Evolutionary conservation across 2,113 vertebrate genomes (phyloP), one percentile per base, ranked within the genome.

Genomic region (Ceyx margarethae): DNA sequence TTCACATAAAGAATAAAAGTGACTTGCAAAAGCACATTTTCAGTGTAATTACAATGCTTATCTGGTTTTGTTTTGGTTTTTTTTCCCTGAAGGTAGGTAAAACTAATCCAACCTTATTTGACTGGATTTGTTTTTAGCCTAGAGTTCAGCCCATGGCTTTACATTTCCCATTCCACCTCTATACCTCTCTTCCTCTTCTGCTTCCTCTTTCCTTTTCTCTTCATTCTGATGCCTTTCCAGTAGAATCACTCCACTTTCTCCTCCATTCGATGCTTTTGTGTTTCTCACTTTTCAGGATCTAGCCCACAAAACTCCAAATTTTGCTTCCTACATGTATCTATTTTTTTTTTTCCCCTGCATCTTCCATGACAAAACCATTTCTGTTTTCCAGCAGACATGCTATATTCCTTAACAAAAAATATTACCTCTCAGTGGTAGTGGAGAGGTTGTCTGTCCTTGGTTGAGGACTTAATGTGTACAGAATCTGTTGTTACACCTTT

Each of bases 11-110:
- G 67, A 87, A 73, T 76, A 71, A 66, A 80, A 92, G 23, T 85
- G 21, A 76, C 43, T 91, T 2, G 31, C 56, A 79, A 91, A 89
- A 83, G n/a, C 37, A 12, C 85, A 90, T 73, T 95, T 95, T 87
- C 72, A 64, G 15, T 64, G 23, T 81, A 95, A 95, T 88, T 80
- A 62, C 51, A 64, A 91, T 80, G 14, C 10, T 90, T 90, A 22
- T 76, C 56, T 22, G 64, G 18, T 45, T 45, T 45, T 45, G 43
- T 16, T 45, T 45, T 45, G 43, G 6, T 45, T 45, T 45, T 56
- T 64, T 82, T 67, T 91, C 73, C 58, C 78, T 91, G 19, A 79
- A 93, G 85, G 45, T 48, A 85, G 56, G 40, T 69, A 74, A 87
- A 93, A 77, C 21, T 58, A 90, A 91, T 71, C 31, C 61, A 84